Evolutionary conservation across 2,797 vertebrate species (phyloP).

Genomic region (Columba guinea): DNA sequence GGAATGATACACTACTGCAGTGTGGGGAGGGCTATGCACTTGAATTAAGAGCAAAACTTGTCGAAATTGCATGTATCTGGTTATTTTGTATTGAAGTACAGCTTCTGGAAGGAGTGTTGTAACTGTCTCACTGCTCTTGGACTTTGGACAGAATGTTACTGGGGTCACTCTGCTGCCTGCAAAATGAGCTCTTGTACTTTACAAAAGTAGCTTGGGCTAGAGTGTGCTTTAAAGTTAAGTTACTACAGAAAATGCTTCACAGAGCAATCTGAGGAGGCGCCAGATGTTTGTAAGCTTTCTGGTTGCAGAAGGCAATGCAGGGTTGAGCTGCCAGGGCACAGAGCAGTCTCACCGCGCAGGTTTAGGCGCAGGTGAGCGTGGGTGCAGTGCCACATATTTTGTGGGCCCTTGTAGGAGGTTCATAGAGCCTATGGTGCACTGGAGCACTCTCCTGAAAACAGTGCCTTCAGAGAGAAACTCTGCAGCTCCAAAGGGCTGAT

Average conservation of each 20-base stretch:
- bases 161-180: accelerated
- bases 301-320: accelerated
- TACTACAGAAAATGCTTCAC: not conserved
- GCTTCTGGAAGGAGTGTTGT: not conserved
- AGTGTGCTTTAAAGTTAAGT: not conserved
- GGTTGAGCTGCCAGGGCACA: accelerated
- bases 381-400: not conserved
- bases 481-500: not conserved
- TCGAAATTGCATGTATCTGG: not conserved
- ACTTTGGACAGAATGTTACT: not conserved
- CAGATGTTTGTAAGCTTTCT: not conserved
- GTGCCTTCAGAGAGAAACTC: not conserved
- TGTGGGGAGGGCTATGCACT: not conserved
- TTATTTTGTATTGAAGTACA: not conserved
- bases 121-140: not conserved
- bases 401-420: not conserved
- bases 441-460: not conserved
- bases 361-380: accelerated
- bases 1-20: not conserved
- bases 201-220: not conserved
- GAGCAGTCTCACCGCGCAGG: not conserved
- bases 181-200: not conserved
- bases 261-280: not conserved
- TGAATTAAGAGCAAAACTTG: not conserved
- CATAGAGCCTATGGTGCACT: accelerated